Conservation (phyloP, 2,888 invertebrate species). For the Sesia apiformis region DNA sequence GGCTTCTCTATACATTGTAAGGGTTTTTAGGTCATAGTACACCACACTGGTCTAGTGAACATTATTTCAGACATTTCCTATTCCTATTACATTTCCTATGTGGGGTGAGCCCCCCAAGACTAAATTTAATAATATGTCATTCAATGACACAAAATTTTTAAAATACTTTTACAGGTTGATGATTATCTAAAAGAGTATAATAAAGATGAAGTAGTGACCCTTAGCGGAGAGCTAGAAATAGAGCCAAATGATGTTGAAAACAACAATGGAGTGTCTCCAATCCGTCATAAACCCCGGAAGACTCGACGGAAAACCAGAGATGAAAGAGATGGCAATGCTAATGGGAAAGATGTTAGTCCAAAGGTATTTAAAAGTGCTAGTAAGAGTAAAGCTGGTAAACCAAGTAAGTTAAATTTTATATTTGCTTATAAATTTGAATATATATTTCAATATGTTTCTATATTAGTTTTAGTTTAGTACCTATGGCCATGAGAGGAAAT, state of each 20-base stretch:
- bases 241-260: constrained; percentile 63
- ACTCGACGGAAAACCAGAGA: constrained; percentile 58
- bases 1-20: no score
- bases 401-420: constrained; percentile 27
- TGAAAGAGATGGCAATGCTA: constrained; percentile 46
- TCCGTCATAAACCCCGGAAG: constrained; percentile 57
- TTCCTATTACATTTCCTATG: no score
- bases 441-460: background rate
- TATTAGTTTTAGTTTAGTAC: background rate
- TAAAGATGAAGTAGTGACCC: constrained; percentile 63
- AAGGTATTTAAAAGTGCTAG: constrained; percentile 59
- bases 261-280: constrained; percentile 50
- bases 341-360: constrained; percentile 60
- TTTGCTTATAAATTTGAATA: background rate
- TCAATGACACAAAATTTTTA: background rate
- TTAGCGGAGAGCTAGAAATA: constrained; percentile 68
- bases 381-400: constrained; percentile 43
- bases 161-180: constrained; percentile 42
- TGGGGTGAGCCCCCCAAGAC: no score
- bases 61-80: no score
- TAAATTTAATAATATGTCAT: no score
- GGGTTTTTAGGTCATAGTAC: no score
- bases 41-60: no score
- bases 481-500: background rate
- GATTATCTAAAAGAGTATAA: constrained; percentile 69